Evolutionary conservation across 2,888 invertebrate genomes (phyloP).

Genomic region (Epinotia demarniana): DNA sequence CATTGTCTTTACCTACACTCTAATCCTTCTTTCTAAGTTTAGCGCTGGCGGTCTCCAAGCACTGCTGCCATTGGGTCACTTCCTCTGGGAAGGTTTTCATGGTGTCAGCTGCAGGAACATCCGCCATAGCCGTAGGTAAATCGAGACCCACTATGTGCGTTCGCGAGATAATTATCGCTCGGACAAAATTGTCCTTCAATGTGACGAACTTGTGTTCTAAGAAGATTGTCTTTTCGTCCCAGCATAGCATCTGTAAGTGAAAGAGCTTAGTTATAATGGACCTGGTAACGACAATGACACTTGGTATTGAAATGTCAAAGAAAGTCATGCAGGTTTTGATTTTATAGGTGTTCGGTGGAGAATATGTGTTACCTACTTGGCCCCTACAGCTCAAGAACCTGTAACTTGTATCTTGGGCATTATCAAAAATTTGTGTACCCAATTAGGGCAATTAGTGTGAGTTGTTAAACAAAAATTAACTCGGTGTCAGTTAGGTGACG

Average conservation of each 20-base stretch:
- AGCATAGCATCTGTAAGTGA: conserved; percentile 33
- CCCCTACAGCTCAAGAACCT: no score
- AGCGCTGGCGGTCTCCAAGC: conserved; percentile 30
- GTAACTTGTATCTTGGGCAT: no score
- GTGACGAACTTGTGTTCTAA: conserved; percentile 39
- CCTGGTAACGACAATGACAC: neutral
- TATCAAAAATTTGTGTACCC: no score
- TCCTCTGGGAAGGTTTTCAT: conserved; percentile 22
- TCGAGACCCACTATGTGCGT: conserved; percentile 29
- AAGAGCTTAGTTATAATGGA: neutral
- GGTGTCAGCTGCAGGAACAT: neutral
- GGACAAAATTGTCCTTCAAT: conserved; percentile 33
- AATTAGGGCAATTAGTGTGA: no score
- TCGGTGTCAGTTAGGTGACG: no score
- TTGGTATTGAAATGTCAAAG: no score
- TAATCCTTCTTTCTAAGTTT: conserved; percentile 36
- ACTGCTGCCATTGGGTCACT: conserved; percentile 30
- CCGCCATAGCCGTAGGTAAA: conserved; percentile 13
- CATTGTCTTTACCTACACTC: conserved; percentile 2
- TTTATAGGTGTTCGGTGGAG: no score
- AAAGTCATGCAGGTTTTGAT: no score
- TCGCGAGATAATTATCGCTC: conserved; percentile 18
- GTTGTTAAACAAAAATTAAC: no score
- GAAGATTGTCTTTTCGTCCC: conserved; percentile 35
- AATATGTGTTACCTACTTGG: no score